Conservation (phyloP, 1,140 invertebrate genomes). For the Euwallacea fornicatus region DNA sequence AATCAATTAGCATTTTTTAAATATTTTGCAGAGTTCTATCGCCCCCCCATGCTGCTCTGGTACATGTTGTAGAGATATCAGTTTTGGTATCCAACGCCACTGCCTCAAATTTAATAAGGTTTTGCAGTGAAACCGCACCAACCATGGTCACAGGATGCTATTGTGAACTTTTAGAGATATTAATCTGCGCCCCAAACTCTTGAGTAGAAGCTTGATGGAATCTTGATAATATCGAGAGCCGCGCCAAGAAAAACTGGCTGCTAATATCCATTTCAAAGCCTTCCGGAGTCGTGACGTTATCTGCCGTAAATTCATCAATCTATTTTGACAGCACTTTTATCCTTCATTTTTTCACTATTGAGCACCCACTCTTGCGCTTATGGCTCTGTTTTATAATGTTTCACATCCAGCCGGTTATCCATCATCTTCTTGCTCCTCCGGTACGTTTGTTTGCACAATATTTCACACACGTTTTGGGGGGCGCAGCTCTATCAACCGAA, state of each 20-base stretch:
- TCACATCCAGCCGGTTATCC: background rate
- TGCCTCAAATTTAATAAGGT: no score
- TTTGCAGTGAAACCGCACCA: no score
- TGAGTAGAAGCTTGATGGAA: no score
- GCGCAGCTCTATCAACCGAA: no score
- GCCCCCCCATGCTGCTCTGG: no score
- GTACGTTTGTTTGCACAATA: conserved; percentile 1
- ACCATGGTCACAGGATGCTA: no score
- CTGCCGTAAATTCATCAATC: conserved; percentile 13
- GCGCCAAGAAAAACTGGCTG: background rate
- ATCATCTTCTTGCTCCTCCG: background rate
- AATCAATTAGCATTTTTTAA: no score
- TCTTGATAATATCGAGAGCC: conserved; percentile 10
- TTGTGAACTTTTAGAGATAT: no score
- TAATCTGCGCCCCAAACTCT: no score
- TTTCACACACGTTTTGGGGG: background rate
- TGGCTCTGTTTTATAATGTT: conserved; percentile 9
- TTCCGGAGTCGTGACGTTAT: background rate
- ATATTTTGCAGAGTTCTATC: no score
- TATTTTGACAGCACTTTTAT: conserved; percentile 16
- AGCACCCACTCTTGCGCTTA: conserved; percentile 5
- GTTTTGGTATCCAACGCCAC: no score
- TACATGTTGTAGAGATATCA: no score
- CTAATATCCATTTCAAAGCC: conserved; percentile 13
- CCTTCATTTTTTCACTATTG: conserved; percentile 11